Evolutionary conservation across 2,797 vertebrate species (phyloP).

Genomic region (Pagetopsis macropterus): DNA sequence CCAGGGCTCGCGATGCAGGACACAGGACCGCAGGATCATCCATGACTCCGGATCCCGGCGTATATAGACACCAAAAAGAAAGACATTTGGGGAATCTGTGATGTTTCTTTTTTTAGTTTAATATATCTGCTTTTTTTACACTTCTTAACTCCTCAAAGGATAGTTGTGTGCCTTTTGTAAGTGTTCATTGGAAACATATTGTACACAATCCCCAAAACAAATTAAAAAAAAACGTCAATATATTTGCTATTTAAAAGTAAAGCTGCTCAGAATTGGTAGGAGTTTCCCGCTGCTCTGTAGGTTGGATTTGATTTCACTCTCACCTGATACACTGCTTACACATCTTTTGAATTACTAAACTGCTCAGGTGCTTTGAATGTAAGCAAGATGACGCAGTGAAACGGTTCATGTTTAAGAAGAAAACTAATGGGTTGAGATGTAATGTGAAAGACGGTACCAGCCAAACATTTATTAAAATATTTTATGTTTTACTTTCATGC

Average conservation of each 20-base stretch:
- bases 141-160: not conserved
- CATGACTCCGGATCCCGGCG: too few relatives aligned
- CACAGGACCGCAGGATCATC: too few relatives aligned
- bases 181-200: not conserved
- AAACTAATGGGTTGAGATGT: not conserved
- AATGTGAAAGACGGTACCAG: not conserved
- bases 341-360: not conserved
- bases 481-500: not conserved
- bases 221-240: too few relatives aligned
- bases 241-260: not conserved
- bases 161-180: not conserved
- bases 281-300: not conserved
- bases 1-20: too few relatives aligned
- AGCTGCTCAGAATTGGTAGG: not conserved
- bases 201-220: not conserved
- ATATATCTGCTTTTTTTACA: not conserved
- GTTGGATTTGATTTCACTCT: conserved; percentile 15
- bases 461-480: not conserved
- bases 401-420: not conserved
- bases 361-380: not conserved
- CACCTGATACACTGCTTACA: not conserved
- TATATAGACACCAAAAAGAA: too few relatives aligned
- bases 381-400: not conserved
- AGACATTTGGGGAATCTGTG: too few relatives aligned
- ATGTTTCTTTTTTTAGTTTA: not conserved